Conservation (phyloP, 2,113 vertebrate species). For the Halcyon senegalensis region DNA sequence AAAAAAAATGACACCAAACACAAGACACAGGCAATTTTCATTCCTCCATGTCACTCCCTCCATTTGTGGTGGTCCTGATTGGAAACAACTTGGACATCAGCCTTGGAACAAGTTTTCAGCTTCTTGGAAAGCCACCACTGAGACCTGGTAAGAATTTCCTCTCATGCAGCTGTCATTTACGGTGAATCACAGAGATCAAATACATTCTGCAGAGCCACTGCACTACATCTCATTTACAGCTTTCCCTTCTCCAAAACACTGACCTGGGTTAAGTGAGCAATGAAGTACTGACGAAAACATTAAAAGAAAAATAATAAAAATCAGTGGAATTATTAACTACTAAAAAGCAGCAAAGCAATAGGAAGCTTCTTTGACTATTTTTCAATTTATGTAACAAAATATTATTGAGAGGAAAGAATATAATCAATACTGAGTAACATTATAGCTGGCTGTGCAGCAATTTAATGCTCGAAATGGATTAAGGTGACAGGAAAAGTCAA, state of each 20-base stretch:
- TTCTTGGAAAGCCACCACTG: not conserved
- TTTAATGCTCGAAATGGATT: slow-evolving; percentile 55
- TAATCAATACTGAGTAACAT: slow-evolving; percentile 35
- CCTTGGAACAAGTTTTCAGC: rapidly evolving
- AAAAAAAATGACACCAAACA: not conserved
- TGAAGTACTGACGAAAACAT: not conserved
- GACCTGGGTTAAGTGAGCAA: not conserved
- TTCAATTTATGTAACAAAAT: slow-evolving; percentile 49
- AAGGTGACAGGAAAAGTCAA: slow-evolving; percentile 61
- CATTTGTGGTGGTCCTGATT: not conserved
- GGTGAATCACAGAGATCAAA: not conserved
- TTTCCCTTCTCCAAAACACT: not conserved
- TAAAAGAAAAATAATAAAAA: not conserved
- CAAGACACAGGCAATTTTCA: not conserved
- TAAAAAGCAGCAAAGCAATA: not conserved
- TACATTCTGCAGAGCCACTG: not conserved
- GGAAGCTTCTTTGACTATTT: slow-evolving; percentile 24
- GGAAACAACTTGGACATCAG: not conserved
- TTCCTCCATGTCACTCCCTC: not conserved
- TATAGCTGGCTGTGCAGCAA: slow-evolving; percentile 37
- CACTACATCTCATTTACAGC: not conserved
- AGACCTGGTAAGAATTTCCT: not conserved
- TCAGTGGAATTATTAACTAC: not conserved
- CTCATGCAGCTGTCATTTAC: not conserved
- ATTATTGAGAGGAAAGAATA: slow-evolving; percentile 50